These are phyloP conservation scores for Odontamblyopus lacepedii DNA, from an alignment of 2,797 vertebrate species.

Conservation along the genomic window DNA sequence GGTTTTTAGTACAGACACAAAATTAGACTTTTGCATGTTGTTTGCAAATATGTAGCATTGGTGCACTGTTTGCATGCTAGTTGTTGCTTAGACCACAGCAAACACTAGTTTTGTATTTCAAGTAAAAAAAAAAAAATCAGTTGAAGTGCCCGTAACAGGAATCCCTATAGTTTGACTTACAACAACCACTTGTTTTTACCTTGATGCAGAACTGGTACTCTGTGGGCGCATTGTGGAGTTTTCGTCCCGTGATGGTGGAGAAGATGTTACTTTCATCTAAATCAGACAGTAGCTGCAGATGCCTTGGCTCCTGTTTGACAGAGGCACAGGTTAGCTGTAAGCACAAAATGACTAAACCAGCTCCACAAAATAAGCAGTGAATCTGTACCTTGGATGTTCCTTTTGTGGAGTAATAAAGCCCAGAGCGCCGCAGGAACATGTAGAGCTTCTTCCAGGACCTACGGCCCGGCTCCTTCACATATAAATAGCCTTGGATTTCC, in stretches of 20 bases:
- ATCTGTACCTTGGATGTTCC: constrained; percentile 90
- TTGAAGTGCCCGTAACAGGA: neutral
- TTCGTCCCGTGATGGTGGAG: constrained; percentile 86
- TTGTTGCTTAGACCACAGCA: too few species aligned
- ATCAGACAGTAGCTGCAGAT: constrained; percentile 92
- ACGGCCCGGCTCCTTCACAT: constrained; percentile 91
- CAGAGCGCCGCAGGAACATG: constrained; percentile 92
- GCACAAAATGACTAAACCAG: neutral
- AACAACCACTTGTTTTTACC: constrained; percentile 70
- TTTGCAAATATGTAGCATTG: too few species aligned
- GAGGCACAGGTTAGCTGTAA: constrained; percentile 1
- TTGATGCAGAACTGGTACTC: constrained; percentile 97
- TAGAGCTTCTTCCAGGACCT: constrained; percentile 97
- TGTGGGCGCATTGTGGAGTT: constrained; percentile 89
- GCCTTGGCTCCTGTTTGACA: constrained; percentile 87
- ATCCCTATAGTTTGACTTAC: neutral
- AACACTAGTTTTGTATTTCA: too few species aligned
- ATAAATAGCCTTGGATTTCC: constrained; percentile 95
- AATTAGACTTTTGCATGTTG: too few species aligned
- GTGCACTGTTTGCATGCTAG: too few species aligned
- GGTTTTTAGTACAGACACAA: too few species aligned
- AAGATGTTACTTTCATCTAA: constrained; percentile 93
- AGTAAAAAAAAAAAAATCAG: neutral
- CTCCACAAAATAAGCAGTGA: neutral
- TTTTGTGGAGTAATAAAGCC: constrained; percentile 96